These are phyloP conservation scores for Patiria pectinifera DNA, from an alignment of 53 echinoderm and acorn worm species.

Conservation along the genomic window DNA sequence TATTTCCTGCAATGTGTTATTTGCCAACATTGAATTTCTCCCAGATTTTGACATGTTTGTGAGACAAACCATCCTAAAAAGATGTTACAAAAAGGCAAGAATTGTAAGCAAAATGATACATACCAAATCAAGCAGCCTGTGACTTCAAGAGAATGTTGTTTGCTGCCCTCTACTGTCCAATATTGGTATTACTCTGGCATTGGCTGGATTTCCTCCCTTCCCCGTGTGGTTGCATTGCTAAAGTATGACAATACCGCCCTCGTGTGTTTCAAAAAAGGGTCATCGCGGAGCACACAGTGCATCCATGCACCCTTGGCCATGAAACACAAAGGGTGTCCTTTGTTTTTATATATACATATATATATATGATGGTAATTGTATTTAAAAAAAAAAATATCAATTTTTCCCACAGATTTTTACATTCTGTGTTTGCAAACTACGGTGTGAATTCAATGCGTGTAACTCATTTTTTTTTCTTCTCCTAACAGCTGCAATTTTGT, in stretches of 20 bases:
- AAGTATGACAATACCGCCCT: conserved; percentile 28
- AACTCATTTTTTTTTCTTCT: background rate
- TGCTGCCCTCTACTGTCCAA: conserved; percentile 15
- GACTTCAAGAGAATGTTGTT: background rate
- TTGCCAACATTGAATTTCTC: too few relatives aligned
- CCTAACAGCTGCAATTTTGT: conserved; percentile 1
- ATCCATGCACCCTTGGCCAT: background rate
- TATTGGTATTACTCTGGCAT: background rate
- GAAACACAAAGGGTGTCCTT: conserved; percentile 2
- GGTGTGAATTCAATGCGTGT: background rate
- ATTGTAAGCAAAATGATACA: background rate
- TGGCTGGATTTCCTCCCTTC: background rate
- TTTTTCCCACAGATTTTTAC: conserved; percentile 7
- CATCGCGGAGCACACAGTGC: background rate
- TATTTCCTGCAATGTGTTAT: too few relatives aligned
- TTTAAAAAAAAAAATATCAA: conserved; percentile 1
- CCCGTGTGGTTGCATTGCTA: background rate
- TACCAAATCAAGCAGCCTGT: background rate
- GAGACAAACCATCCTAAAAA: too few relatives aligned
- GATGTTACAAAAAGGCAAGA: background rate
- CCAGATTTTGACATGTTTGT: too few relatives aligned
- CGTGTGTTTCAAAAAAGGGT: background rate
- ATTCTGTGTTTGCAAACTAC: background rate
- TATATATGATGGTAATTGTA: conserved; percentile 32
- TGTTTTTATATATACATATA: conserved; percentile 47